Base-by-base conservation (phyloP, 2,888 invertebrate species). In the Cephus sareptanus region DNA sequence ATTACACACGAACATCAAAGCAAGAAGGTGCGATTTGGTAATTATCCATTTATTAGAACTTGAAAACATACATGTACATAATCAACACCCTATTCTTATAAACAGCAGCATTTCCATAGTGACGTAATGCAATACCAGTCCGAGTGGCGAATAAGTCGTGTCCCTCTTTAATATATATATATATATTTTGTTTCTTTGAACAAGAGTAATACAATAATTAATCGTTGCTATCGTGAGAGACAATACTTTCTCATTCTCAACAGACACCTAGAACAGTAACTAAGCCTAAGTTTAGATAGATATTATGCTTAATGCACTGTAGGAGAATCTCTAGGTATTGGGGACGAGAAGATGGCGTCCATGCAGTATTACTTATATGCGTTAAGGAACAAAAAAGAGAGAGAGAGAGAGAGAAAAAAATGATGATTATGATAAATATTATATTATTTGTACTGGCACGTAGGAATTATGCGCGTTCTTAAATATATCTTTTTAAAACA, bases 41-140 rank as follows among this genome's bases (percentile, higher is more conserved):
- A 82, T 82, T 81, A 80, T 86, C 79, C 81, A 85, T 88, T 90
- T 90, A 90, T 90, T 90, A 84, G 79, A 85, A 84, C 83, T 85
- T 85, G 79, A 85, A 84, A 85, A 85, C 85, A 87, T 88, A 89
- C 87, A 89, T 85, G 77, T 89, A 90, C 90, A 89, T 87, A 75
- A 81, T 88, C 82, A 84, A 85, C 83, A 77, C 79, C 80, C 81
- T 84, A 83, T 77, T 56, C 56, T 82, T 80, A 82, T 81, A 81
- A 79, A 84, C 85, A 86, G 85, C 86, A 85, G 87, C 88, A 88
- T 89, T 89, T 86, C 87, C 85, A 84, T 83, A 84, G 80, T 77
- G 68, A 74, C 33, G 31, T 31, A 71, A 71, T 56, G 30, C 30
- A 31, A 34, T 71, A 71, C 23, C 15, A 71, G 34, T 71, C 71